phyloP scores from a whole-genome alignment of 2,113 vertebrate genomes.

The Rhynchomys soricoides region DNA sequence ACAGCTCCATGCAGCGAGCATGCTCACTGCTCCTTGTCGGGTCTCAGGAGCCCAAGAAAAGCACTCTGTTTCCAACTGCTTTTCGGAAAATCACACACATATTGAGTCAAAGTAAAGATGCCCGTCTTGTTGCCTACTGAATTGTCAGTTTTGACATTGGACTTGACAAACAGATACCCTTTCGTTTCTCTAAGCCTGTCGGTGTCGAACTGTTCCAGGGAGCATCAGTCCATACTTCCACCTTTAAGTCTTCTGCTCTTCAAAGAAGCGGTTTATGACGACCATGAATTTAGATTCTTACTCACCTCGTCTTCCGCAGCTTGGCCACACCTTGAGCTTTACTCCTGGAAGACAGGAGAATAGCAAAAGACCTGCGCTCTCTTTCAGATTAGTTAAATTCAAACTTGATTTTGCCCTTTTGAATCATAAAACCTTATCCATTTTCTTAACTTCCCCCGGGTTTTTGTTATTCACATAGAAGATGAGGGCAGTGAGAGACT shows the following conservation, averaged over 20 bases:
- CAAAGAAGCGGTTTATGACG: background rate
- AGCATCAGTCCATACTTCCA: background rate
- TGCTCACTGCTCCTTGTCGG: background rate
- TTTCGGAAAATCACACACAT: constrained; percentile 24
- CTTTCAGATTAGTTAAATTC: background rate
- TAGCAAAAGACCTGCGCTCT: background rate
- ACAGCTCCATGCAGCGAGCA: too few relatives aligned
- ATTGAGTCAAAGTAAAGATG: background rate
- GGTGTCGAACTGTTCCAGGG: background rate
- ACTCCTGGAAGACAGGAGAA: background rate
- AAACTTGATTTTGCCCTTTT: background rate
- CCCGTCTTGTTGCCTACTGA: background rate
- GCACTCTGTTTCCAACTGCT: background rate
- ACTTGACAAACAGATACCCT: background rate
- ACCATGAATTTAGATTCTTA: background rate
- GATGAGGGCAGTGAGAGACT: background rate
- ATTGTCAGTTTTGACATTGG: background rate
- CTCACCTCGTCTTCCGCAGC: background rate
- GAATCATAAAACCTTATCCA: background rate
- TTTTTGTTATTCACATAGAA: background rate
- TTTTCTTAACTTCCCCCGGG: background rate
- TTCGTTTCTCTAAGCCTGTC: background rate
- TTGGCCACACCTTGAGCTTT: background rate
- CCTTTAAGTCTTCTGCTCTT: background rate
- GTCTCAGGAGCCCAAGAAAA: background rate